Evolutionary conservation across 2,888 invertebrate genomes (phyloP).

Genomic region (Phalera bucephala): DNA sequence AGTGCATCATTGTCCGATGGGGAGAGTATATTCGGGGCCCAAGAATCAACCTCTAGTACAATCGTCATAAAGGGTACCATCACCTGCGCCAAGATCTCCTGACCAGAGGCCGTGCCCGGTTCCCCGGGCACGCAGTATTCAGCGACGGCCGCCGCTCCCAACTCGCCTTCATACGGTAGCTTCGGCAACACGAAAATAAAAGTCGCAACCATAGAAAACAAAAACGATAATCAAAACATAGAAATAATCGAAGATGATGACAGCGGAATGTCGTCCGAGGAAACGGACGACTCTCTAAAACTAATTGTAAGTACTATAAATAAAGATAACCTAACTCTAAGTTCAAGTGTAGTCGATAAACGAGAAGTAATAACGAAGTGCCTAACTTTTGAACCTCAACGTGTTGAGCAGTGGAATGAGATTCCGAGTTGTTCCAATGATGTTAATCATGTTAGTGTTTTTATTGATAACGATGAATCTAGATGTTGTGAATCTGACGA

Average conservation of each 20-base stretch:
- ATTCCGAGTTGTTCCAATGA: slow-evolving; percentile 75
- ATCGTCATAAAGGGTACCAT: slow-evolving; percentile 66
- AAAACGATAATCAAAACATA: slow-evolving; percentile 29
- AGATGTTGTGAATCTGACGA: slow-evolving; percentile 33
- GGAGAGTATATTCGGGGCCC: slow-evolving; percentile 61
- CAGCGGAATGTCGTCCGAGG: slow-evolving; percentile 78
- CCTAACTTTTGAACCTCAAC: slow-evolving; percentile 67
- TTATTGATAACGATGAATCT: slow-evolving; percentile 40
- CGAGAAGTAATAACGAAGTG: slow-evolving; percentile 67
- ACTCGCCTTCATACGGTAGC: slow-evolving; percentile 61
- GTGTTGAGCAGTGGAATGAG: slow-evolving; percentile 68
- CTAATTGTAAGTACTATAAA: slow-evolving; percentile 48
- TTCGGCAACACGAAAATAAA: slow-evolving; percentile 61
- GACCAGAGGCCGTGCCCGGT: slow-evolving; percentile 77
- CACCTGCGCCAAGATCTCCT: slow-evolving; percentile 57
- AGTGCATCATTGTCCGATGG: slow-evolving; percentile 60
- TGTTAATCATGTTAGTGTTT: slow-evolving; percentile 58
- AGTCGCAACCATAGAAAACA: slow-evolving; percentile 30
- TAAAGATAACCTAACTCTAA: slow-evolving; percentile 44
- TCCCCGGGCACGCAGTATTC: slow-evolving; percentile 54
- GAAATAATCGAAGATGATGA: slow-evolving; percentile 43
- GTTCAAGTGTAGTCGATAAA: slow-evolving; percentile 46
- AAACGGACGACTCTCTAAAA: slow-evolving; percentile 68
- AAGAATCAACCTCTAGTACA: slow-evolving; percentile 57
- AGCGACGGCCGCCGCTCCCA: slow-evolving; percentile 37